Evolutionary conservation across 2,888 invertebrate genomes (phyloP).

Genomic region (Lasioglossum marginatum): DNA sequence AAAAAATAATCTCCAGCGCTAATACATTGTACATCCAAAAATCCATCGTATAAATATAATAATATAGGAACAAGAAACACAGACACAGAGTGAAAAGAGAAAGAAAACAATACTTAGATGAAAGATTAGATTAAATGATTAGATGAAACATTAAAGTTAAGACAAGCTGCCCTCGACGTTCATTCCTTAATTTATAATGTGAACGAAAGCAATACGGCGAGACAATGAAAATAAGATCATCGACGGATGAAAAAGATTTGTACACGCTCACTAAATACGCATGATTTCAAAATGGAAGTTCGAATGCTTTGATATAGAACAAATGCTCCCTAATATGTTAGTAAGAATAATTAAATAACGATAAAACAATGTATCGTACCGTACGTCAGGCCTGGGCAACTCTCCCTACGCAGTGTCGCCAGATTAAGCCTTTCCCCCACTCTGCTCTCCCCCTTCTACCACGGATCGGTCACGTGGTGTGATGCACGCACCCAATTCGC

Average conservation of each 20-base stretch:
- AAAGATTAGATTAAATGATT: constrained; percentile 3
- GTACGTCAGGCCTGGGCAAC: too few relatives aligned
- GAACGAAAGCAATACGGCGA: neutral
- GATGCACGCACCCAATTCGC: too few relatives aligned
- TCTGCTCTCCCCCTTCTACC: too few relatives aligned
- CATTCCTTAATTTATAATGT: constrained; percentile 1
- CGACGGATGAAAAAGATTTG: constrained; percentile 18
- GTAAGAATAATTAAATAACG: constrained; percentile 45
- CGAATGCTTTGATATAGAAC: neutral
- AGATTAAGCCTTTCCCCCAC: too few relatives aligned
- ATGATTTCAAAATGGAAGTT: constrained; percentile 1
- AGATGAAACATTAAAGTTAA: constrained; percentile 21
- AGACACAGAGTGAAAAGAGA: neutral
- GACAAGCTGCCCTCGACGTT: constrained; percentile 34
- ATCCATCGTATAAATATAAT: constrained; percentile 24
- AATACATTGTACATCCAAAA: constrained; percentile 7
- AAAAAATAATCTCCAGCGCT: constrained; percentile 42
- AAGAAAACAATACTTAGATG: neutral
- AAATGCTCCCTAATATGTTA: neutral
- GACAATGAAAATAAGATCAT: neutral
- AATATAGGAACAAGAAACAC: constrained; percentile 45
- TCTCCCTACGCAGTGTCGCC: too few relatives aligned
- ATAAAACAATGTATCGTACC: constrained; percentile 25
- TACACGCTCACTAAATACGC: constrained; percentile 28
- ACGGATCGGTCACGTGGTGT: too few relatives aligned